Conservation (phyloP, 2,888 invertebrate species). For the Lucinisca nassula region DNA sequence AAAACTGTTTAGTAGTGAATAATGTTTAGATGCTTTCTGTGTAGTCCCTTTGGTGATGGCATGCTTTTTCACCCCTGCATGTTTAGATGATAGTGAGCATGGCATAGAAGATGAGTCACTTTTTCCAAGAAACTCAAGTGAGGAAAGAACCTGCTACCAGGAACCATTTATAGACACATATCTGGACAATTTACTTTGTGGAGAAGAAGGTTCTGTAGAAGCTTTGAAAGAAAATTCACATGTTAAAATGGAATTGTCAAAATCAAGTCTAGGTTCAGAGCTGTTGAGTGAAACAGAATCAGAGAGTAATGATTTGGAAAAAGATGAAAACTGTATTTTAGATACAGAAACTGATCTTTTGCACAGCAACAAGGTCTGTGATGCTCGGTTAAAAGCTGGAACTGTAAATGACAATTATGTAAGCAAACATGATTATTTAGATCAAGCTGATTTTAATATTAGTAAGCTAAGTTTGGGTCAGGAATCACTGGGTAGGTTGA, state of each 20-base stretch:
- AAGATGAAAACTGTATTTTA: neutral
- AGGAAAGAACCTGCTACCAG: neutral
- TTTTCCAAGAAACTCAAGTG: neutral
- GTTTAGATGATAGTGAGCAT: neutral
- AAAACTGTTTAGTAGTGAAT: too few species aligned
- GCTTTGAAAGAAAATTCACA: neutral
- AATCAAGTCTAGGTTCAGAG: neutral
- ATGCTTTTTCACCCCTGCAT: neutral
- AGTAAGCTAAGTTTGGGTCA: neutral
- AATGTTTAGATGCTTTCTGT: too few species aligned
- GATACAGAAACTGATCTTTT: neutral
- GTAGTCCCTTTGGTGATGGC: neutral
- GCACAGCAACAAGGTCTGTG: neutral
- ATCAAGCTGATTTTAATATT: neutral
- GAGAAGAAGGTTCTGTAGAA: neutral
- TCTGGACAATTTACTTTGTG: too few species aligned
- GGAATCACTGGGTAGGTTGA: neutral
- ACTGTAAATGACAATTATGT: neutral
- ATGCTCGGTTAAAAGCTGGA: neutral
- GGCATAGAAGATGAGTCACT: neutral
- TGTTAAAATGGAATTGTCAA: neutral
- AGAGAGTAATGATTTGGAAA: neutral
- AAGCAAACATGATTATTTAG: neutral
- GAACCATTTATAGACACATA: neutral
- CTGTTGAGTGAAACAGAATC: neutral